Base-by-base conservation (phyloP, 1,140 invertebrate species). In the Lasioglossum baleicum region DNA sequence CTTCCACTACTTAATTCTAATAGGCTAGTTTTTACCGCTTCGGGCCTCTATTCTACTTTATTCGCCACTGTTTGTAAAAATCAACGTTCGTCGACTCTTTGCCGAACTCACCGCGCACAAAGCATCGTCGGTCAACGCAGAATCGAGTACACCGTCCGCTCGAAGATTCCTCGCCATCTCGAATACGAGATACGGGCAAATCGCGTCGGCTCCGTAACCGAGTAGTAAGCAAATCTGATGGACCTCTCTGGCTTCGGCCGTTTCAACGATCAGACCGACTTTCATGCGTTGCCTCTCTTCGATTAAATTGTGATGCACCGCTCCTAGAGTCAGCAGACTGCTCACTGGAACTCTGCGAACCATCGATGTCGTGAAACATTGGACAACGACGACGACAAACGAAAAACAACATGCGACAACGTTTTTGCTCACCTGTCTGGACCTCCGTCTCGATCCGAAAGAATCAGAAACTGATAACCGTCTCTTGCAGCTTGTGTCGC, bases 111-210 rank as follows among this genome's bases (percentile, higher is more conserved):
- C 96, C 80, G 95, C 93, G 90, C 96, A 99, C 80, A 99, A 96
- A 66, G 96, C 94, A n/a, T 97, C 95, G 90, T 99, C 97, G 2
- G 95, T 95, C 0, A 98, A 94, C 0, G 94, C 94, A 7, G 95
- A 93, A 85, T 97, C 96, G 40, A 99, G 91, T 2, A 98, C 94
- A 2, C 96, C 96, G 91, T 99, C 97, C 77, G 96, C 95, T 31
- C 97, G 94, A 3, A 99, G 94, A 69, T 96, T 95, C 80, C 95
- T 95, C 20, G 98, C 96, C 82, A 98, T 95, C 93, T 99, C 99
- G 91, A 99, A 98, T 7, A 99, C 98, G 81, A 99, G 93, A 92
- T 99, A 99, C 0, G 99, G 99, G 90, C 98, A 99, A 81, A 99
- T 97, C 0, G 97, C 98, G 93, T 99, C 99, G 8, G 98, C 98